phyloP scores from a whole-genome alignment of 1,140 invertebrate species.

The Drosophila sproati region DNA sequence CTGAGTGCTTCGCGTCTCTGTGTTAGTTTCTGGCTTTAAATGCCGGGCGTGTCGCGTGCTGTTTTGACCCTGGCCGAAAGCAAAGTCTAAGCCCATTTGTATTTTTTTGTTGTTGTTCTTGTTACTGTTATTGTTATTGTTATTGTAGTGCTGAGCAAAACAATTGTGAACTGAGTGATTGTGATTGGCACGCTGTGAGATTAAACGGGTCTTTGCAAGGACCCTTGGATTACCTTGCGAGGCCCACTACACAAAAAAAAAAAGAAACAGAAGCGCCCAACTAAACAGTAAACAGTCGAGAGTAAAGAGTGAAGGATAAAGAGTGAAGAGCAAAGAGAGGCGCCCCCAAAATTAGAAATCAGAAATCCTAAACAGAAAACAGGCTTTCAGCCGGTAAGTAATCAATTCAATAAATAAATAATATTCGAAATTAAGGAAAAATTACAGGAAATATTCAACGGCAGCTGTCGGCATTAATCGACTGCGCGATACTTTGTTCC shows the following conservation, averaged over 20 bases:
- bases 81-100: background rate
- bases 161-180: conserved; percentile 37
- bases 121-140: conserved; percentile 1
- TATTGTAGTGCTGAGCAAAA: conserved; percentile 23
- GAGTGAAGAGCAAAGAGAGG: background rate
- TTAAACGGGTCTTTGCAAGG: conserved; percentile 64
- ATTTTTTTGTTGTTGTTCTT: conserved; percentile 6
- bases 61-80: background rate
- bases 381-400: conserved; percentile 16
- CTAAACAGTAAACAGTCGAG: no score
- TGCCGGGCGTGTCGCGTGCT: conserved; percentile 38
- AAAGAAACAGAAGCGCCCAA: background rate
- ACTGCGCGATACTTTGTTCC: no score
- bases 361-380: background rate
- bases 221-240: conserved; percentile 80
- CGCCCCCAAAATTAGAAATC: background rate
- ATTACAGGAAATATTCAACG: background rate
- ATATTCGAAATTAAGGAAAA: background rate
- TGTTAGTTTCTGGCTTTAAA: background rate
- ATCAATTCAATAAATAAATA: background rate
- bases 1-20: background rate
- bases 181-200: conserved; percentile 14
- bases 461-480: no score
- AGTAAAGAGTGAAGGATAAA: no score
- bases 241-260: conserved; percentile 23